phyloP scores from a whole-genome alignment of 2,797 vertebrate species.

The Scomberomorus guttatus region DNA sequence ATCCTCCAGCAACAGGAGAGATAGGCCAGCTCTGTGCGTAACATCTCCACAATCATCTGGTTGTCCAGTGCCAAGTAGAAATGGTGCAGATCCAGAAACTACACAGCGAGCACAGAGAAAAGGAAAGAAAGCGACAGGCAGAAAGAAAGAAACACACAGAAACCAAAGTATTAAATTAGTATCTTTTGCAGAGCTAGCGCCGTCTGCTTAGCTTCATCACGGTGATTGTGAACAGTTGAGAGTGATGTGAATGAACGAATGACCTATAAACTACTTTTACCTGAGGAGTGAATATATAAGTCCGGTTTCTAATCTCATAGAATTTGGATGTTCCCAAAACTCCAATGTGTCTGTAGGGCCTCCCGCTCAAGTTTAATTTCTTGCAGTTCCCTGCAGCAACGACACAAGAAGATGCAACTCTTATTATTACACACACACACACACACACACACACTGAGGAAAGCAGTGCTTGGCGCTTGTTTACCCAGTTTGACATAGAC shows the following conservation, averaged over 20 bases:
- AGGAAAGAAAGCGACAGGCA: not conserved
- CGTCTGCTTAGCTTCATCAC: not conserved
- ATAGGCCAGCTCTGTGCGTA: conserved; percentile 94
- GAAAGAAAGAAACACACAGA: not conserved
- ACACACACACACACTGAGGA: not conserved
- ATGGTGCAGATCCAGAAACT: conserved; percentile 98
- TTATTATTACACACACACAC: not conserved
- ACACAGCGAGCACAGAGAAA: not conserved
- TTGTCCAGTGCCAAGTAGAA: conserved; percentile 99
- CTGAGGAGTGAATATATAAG: conserved; percentile 97
- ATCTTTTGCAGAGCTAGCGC: too few relatives aligned
- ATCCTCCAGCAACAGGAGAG: conserved; percentile 97
- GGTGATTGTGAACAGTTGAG: not conserved
- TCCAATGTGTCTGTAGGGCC: conserved; percentile 96
- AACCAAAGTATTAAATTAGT: not conserved
- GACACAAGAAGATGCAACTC: not conserved
- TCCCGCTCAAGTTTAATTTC: conserved; percentile 93
- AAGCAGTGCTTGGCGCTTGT: not conserved
- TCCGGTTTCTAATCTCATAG: conserved; percentile 93
- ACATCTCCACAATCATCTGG: conserved; percentile 99
- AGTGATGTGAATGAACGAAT: not conserved
- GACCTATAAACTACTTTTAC: conserved; percentile 71
- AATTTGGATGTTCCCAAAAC: conserved; percentile 98
- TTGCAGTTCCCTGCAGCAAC: conserved; percentile 89
- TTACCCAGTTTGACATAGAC: conserved; percentile 95